These are phyloP conservation scores for Echinarachnius parma DNA, from an alignment of 53 echinoderm and acorn worm species.

Conservation along the genomic window DNA sequence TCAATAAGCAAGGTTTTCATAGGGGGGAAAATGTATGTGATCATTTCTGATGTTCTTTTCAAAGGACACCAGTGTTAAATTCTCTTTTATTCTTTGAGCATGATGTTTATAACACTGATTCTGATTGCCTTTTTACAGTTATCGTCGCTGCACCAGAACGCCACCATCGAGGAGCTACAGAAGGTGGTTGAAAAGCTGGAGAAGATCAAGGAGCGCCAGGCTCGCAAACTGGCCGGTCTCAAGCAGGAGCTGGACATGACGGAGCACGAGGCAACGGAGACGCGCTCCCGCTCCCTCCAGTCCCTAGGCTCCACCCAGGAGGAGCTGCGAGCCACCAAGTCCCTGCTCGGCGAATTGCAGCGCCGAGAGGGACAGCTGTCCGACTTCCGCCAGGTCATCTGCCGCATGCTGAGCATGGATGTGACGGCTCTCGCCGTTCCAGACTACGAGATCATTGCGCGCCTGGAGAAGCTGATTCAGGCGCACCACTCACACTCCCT, in stretches of 20 bases:
- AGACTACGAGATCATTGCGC: constrained; percentile 96
- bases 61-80: too few relatives aligned
- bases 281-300: constrained; percentile 45
- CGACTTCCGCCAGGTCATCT: constrained; percentile 96
- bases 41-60: too few relatives aligned
- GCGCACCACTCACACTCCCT: constrained; percentile 97
- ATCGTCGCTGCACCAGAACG: constrained; percentile 66
- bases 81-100: too few relatives aligned
- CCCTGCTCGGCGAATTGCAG: constrained; percentile 71
- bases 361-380: constrained; percentile 78
- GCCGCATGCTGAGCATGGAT: constrained; percentile 95
- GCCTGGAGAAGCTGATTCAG: constrained; percentile 96
- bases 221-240: constrained; percentile 94
- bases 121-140: constrained; percentile 45
- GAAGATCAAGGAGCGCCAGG: constrained; percentile 94
- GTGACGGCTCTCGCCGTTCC: constrained; percentile 82
- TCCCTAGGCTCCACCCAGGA: constrained; percentile 63
- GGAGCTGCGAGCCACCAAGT: constrained; percentile 85
- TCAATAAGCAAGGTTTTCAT: too few relatives aligned
- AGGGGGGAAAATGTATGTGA: too few relatives aligned
- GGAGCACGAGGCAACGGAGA: constrained; percentile 77
- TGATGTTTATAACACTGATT: too few relatives aligned
- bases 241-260: constrained; percentile 93
- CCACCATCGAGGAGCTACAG: constrained; percentile 73
- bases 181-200: constrained; percentile 78